phyloP scores from a whole-genome alignment of 2,797 vertebrate species.

The Cyprinella venusta region DNA sequence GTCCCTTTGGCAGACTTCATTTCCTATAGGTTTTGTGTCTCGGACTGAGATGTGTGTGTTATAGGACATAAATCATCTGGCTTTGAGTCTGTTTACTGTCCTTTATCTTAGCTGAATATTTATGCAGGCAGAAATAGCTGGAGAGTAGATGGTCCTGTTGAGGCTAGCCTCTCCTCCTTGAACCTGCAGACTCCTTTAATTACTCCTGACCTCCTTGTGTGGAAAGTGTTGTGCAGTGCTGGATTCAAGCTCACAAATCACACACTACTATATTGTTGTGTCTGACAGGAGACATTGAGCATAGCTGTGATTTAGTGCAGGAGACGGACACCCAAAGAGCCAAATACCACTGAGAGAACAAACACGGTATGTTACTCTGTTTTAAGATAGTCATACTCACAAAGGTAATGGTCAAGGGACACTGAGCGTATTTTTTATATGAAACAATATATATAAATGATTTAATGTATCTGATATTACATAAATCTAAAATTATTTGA shows the following conservation, averaged over 20 bases:
- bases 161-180: slow-evolving; percentile 69
- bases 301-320: slow-evolving; percentile 56
- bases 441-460: neutral
- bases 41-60: slow-evolving; percentile 74
- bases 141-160: slow-evolving; percentile 54
- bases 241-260: slow-evolving; percentile 71
- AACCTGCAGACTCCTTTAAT: slow-evolving; percentile 78
- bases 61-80: slow-evolving; percentile 80
- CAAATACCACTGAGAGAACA: slow-evolving; percentile 8
- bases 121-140: slow-evolving; percentile 73
- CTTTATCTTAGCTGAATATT: slow-evolving; percentile 89
- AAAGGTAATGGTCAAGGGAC: neutral
- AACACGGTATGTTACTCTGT: slow-evolving; percentile 16
- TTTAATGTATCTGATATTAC: neutral
- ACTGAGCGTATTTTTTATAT: neutral
- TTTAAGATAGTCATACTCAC: slow-evolving; percentile 1
- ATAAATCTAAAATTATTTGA: neutral
- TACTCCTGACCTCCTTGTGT: slow-evolving; percentile 70
- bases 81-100: slow-evolving; percentile 80
- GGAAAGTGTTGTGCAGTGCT: slow-evolving; percentile 54
- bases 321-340: slow-evolving; percentile 40
- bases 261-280: slow-evolving; percentile 52
- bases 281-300: slow-evolving; percentile 61
- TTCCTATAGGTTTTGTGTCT: slow-evolving; percentile 63
- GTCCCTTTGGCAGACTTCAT: slow-evolving; percentile 11